Base-by-base conservation (phyloP, 2,888 invertebrate species). In the Julus scandinavius region DNA sequence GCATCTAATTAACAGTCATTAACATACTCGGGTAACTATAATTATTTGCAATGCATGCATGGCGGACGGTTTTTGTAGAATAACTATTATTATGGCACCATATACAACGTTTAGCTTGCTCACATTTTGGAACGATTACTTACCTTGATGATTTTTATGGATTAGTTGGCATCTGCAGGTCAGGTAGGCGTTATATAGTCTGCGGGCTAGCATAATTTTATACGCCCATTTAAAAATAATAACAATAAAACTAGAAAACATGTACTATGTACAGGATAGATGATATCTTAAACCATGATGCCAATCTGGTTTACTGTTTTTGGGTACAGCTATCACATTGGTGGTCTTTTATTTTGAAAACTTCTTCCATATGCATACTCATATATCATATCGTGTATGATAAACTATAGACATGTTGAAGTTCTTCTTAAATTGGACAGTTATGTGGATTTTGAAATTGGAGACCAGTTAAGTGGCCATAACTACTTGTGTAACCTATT, bases 181-280 rank as follows among this genome's bases (percentile, higher is more conserved):
- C 29, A 9, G 20, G 29, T 29, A 72, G n/a, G 63, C 63, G 17
- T 72, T 72, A n/a, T 72, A 20, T 7, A 45, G 45, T 45, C 29
- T 72, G 9, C 9, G 29, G 20, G 20, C 72, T 72, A 11, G 72
- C 20, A 29, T 72, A 72, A 72, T 9, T 29, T 63, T 63, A 17
- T 20, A 72, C 72, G 72, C 72, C 72, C 72, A 72, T 20, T 20
- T 72, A 72, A 72, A 72, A 72, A 72, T 29, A 29, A 54, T 72
- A 72, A 72, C 11, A n/a, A 63, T 29, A 72, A 72, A 29, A 29
- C 17, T 11, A 72, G 4, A 72, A 29, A 29, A 29, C 29, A 2
- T 72, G 72, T 72, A 29, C 72, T 72, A 29, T 29, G 72, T 9
- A 29, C 20, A 72, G 9, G 72, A n/a, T 20, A 72, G 72, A 72